Evolutionary conservation across 2,797 vertebrate species (phyloP), one percentile per base, ranked within the genome.

Genomic region (Sebastes hubbsi): DNA sequence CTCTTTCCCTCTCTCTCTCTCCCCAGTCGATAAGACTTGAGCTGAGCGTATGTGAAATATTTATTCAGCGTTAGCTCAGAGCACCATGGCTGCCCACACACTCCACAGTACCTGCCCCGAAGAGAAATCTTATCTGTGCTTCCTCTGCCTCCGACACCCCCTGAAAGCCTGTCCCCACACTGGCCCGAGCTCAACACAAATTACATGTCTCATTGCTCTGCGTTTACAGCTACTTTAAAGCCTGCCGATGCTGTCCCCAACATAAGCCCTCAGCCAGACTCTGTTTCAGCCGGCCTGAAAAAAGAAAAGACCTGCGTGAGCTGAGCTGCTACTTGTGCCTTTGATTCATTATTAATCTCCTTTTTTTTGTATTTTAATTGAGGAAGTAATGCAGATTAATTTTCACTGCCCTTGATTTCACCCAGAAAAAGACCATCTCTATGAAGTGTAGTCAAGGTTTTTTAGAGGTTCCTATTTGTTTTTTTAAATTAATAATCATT

Each of bases 41-140:
- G 91, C 86, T 91, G 92, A 94, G 90, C 88, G 89, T 93, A 94
- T 94, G 93, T 95, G 94, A 94, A 95, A 95, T 95, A 95, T 95
- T 94, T 95, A 95, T 95, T 95, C 94, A 90, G 91, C 52, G 88
- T 90, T 93, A 81, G 94, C 93, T 94, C 88, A 72, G 78, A 94
- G 94, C 92, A 75, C 92, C 82, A 68, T 69, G 77, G 84, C 91
- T 94, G 91, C 94, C 92, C 94, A 95, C 94, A 92, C 94, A 93
- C 91, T 90, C 87, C 20, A 54, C 49, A 54, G 49, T 94, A 94
- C 92, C 93, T 95, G 94, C 93, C 93, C 94, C 38, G 91, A 88
- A 95, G 94, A 93, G 85, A 94, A 94, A 95, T 92, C 89, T 93
- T 94, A 94, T 93, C 93, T 94, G 87, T 69, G 86, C 89, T 94